Conservation (phyloP, 2,888 invertebrate genomes). For the Drosophila birchii region DNA sequence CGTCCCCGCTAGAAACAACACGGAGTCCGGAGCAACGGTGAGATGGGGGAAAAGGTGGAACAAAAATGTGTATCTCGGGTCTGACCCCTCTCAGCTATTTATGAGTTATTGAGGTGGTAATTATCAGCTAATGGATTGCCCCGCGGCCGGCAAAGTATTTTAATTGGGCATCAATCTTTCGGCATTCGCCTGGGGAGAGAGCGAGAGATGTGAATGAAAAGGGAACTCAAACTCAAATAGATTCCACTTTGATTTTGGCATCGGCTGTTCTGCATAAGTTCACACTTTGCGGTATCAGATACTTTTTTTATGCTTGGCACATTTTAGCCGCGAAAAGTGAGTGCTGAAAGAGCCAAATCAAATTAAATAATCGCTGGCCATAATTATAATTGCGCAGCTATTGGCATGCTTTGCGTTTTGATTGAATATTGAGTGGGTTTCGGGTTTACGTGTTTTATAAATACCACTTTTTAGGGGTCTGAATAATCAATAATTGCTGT, state of each 20-base stretch:
- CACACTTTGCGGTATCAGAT: constrained; percentile 51
- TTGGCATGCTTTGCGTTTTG: background rate
- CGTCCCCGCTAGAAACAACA: constrained; percentile 20
- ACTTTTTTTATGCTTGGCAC: constrained; percentile 29
- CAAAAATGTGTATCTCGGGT: constrained; percentile 1
- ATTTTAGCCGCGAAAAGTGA: constrained; percentile 30
- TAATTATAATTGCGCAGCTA: background rate
- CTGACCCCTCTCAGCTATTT: constrained; percentile 46
- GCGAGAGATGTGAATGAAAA: background rate
- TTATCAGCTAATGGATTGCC: constrained; percentile 62
- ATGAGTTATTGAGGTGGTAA: constrained; percentile 69
- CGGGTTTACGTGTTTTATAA: background rate
- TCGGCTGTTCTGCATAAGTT: constrained; percentile 62
- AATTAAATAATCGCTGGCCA: constrained; percentile 18
- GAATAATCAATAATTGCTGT: background rate
- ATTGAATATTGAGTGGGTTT: constrained; percentile 15
- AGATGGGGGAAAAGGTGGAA: background rate
- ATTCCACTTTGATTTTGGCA: constrained; percentile 51
- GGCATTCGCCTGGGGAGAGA: constrained; percentile 29
- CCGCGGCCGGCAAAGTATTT: constrained; percentile 58
- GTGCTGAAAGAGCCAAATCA: constrained; percentile 21
- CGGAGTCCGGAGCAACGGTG: constrained; percentile 32
- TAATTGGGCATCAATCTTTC: constrained; percentile 77
- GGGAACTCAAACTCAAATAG: constrained; percentile 33
- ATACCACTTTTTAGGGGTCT: background rate